Evolutionary conservation across 30 jellyfish, hydroid and myxozoan species (phyloP).

Genomic region (Phacellophora camtschatica): DNA sequence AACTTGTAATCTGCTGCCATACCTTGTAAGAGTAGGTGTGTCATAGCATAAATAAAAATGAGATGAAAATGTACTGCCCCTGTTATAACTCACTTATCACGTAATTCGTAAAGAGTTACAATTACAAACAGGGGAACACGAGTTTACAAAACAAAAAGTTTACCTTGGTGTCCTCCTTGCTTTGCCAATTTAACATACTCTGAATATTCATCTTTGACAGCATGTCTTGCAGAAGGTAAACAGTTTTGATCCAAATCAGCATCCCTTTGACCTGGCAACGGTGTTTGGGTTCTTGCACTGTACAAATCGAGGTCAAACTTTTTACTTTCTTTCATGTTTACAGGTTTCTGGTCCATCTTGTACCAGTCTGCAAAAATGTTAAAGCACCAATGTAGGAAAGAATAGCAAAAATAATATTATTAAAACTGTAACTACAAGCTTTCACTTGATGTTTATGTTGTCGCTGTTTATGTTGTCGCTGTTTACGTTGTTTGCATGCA

Average conservation of each 20-base stretch:
- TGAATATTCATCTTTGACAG: conserved; percentile 60
- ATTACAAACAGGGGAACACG: background rate
- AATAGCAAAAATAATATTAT: too few relatives aligned
- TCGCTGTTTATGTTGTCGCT: too few relatives aligned
- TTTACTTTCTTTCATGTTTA: conserved; percentile 1
- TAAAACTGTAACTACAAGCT: too few relatives aligned
- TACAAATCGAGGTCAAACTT: conserved; percentile 28
- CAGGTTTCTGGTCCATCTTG: conserved; percentile 55
- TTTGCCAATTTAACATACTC: conserved; percentile 57
- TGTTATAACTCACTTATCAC: too few relatives aligned
- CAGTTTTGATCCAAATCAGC: conserved; percentile 31
- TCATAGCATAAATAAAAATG: too few relatives aligned
- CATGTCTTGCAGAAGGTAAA: conserved; percentile 65
- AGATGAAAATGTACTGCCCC: too few relatives aligned
- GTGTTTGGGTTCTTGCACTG: conserved; percentile 53
- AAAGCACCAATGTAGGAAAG: too few relatives aligned
- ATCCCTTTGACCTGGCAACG: conserved; percentile 63
- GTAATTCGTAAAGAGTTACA: background rate
- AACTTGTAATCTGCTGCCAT: too few relatives aligned
- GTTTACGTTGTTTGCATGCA: too few relatives aligned
- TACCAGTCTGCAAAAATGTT: conserved; percentile 57
- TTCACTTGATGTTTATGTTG: too few relatives aligned
- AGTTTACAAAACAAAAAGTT: background rate
- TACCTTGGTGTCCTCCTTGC: conserved; percentile 75
- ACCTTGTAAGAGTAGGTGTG: too few relatives aligned